Evolutionary conservation across 30 jellyfish, hydroid and myxozoan species (phyloP).

Genomic region (Aurelia sp.): DNA sequence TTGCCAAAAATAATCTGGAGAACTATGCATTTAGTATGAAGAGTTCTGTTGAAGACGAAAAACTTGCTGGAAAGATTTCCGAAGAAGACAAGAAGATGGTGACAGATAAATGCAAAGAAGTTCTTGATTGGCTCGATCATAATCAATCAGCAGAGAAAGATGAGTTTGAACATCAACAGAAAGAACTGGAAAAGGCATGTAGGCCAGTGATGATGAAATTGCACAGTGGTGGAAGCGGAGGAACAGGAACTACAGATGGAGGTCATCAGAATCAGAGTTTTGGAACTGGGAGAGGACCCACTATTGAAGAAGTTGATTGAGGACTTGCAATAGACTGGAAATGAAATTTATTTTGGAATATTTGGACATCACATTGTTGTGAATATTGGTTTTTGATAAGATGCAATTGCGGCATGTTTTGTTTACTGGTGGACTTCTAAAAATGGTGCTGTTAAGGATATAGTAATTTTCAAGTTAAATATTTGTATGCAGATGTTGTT

Average conservation of each 20-base stretch:
- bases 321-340: background rate
- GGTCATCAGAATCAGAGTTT: background rate
- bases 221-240: slow-evolving; percentile 31
- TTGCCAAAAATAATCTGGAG: slow-evolving; percentile 86
- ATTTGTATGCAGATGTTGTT: background rate
- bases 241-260: too few relatives aligned
- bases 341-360: too few relatives aligned
- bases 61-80: slow-evolving; percentile 33
- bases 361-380: too few relatives aligned
- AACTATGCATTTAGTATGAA: slow-evolving; percentile 71
- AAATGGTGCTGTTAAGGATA: too few relatives aligned
- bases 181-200: slow-evolving; percentile 64
- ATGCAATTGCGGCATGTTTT: slow-evolving; percentile 72
- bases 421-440: slow-evolving; percentile 36
- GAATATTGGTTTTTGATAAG: background rate
- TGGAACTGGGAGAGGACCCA: slow-evolving; percentile 68
- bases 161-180: slow-evolving; percentile 62
- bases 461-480: slow-evolving; percentile 13
- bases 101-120: slow-evolving; percentile 60
- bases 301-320: slow-evolving; percentile 83
- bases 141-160: slow-evolving; percentile 80
- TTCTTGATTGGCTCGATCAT: slow-evolving; percentile 64
- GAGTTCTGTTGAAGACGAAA: slow-evolving; percentile 56
- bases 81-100: slow-evolving; percentile 53
- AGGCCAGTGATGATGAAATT: slow-evolving; percentile 71